Evolutionary conservation across 2,888 invertebrate genomes (phyloP), one percentile per base, ranked within the genome.

Genomic region (Pollenia amentaria): DNA sequence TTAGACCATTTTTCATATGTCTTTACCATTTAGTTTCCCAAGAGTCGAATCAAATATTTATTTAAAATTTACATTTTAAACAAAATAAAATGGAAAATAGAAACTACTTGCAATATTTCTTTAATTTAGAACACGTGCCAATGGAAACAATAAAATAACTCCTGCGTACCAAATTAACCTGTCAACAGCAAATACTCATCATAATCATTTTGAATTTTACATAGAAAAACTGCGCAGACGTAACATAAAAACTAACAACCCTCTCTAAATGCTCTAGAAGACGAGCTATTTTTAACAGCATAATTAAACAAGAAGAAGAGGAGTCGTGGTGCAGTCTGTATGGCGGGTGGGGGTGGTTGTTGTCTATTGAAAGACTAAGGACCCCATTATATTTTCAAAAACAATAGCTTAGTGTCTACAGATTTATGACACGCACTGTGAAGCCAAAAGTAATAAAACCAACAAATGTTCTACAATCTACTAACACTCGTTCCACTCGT

Each of bases 151-250:
- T 69, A 48, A 73, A 82, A 82, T 55, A 55, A 73, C 18, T 73
- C 69, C 75, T 78, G 69, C 73, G 67, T 48, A 82, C 55, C 73
- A 87, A 90, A 91, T 91, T 90, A 91, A 89, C 89, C 90, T 91
- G 91, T 91, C 91, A 91, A 77, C 91, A 88, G 88, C 87, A 88
- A 72, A 88, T 88, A 88, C 88, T 89, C 88, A 91, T 90, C 89
- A 89, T 83, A 53, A 70, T 62, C 4, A 62, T 62, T 53, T 53
- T 64, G 44, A 10, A 72, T 11, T 53, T 53, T 64, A 62, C 29
- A 72, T 11, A 11, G 29, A 42, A 70, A 29, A 55, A 64, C 69
- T 80, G 80, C 80, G 80, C 85, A 85, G 44, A 62, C 85, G 85
- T 18, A 85, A 51, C 85, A 60, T 14, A 48, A n/a, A 40, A 53